A percentile compares a stretch with the other conserved stretches of the same genome.
Conservation (phyloP, 2,888 invertebrate genomes). For the Pantelozetes paolii region DNA sequence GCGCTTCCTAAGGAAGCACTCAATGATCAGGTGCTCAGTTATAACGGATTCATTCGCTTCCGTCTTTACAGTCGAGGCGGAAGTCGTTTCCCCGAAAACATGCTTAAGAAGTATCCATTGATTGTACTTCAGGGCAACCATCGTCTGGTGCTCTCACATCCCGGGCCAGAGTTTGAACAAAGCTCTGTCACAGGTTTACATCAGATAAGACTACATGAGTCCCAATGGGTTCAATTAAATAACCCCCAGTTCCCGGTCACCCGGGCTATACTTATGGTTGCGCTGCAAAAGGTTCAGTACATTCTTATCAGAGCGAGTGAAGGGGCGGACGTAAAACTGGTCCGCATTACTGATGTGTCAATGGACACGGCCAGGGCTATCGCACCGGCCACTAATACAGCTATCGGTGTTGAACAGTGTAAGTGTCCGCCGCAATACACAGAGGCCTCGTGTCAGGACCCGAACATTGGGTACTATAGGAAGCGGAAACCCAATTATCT, state of each 20-base stretch:
- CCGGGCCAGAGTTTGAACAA: conserved; percentile 52
- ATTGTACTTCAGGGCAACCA: conserved; percentile 75
- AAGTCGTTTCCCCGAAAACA: conserved; percentile 57
- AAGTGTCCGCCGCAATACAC: conserved; percentile 74
- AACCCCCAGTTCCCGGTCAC: conserved; percentile 61
- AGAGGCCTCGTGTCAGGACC: conserved; percentile 78
- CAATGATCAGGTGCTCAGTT: conserved; percentile 78
- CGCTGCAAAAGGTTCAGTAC: conserved; percentile 76
- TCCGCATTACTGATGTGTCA: conserved; percentile 67
- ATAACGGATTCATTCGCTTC: conserved; percentile 82
- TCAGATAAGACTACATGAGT: conserved; percentile 54
- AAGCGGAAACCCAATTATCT: conserved; percentile 56
- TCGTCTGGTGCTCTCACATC: conserved; percentile 71
- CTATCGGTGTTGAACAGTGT: conserved; percentile 79
- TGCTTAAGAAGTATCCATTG: conserved; percentile 66
- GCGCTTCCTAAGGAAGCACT: conserved; percentile 72
- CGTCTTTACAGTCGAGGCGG: conserved; percentile 63
- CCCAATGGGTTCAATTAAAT: conserved; percentile 66
- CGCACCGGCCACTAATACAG: conserved; percentile 60
- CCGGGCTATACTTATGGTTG: conserved; percentile 80
- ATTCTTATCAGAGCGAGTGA: conserved; percentile 71
- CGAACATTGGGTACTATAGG: conserved; percentile 69
- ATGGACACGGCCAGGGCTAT: conserved; percentile 69
- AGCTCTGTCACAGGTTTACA: conserved; percentile 53
- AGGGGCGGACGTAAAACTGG: conserved; percentile 56